These are phyloP conservation scores for Cyanoderma ruficeps DNA, from an alignment of 2,113 vertebrate genomes.

Conservation along the genomic window DNA sequence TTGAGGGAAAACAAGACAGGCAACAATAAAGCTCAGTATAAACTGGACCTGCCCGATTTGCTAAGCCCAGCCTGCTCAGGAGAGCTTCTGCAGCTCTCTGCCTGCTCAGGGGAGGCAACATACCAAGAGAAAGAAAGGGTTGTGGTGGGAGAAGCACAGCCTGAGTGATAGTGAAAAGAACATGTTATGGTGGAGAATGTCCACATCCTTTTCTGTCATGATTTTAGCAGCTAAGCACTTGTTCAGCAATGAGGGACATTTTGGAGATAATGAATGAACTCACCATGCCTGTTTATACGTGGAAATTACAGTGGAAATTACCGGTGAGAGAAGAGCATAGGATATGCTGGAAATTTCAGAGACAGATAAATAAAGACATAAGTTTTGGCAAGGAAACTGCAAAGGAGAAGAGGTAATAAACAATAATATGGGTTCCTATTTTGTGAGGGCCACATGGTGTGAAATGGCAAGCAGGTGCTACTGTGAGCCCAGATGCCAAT, in stretches of 20 bases:
- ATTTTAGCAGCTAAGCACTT: background rate
- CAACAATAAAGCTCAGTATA: background rate
- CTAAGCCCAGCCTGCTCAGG: background rate
- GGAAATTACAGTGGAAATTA: background rate
- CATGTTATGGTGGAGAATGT: background rate
- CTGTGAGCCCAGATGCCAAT: background rate
- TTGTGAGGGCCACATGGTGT: background rate
- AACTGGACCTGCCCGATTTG: background rate
- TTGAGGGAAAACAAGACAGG: background rate
- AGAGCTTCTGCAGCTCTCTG: background rate
- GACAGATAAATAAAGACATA: background rate
- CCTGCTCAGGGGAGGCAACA: background rate
- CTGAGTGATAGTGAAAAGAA: background rate
- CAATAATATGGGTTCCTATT: background rate
- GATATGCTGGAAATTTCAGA: background rate
- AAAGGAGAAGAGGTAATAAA: background rate
- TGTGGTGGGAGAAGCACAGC: background rate
- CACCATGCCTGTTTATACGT: accelerated
- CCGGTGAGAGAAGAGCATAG: background rate
- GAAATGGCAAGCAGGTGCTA: background rate
- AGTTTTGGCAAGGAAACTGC: background rate
- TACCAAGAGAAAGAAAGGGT: background rate
- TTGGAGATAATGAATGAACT: background rate
- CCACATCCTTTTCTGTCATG: background rate
- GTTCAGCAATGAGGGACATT: background rate